Percentiles rank a stretch among this genome's conserved stretches.
phyloP scores from a whole-genome alignment of 1,140 invertebrate species.

The Nymphalis io region DNA sequence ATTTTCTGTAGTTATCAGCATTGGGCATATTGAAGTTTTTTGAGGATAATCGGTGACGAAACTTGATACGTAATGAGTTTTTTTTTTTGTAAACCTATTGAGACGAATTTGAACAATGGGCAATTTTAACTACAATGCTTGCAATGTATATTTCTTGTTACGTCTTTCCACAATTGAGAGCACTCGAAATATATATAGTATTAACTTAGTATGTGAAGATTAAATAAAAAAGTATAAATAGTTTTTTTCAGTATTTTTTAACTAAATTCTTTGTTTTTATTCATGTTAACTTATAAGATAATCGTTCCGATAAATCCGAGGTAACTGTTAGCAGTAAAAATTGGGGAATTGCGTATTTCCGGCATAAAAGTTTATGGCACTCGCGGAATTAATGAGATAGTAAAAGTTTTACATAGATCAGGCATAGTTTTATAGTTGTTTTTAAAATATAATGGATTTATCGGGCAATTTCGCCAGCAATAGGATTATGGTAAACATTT shows the following conservation, averaged over 20 bases:
- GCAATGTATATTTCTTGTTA: no score
- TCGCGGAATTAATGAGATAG: constrained; percentile 57
- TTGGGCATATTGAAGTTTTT: no score
- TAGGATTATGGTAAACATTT: background rate
- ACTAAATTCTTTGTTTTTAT: background rate
- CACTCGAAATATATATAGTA: no score
- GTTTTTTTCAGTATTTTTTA: background rate
- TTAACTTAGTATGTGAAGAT: no score
- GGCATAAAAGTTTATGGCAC: constrained; percentile 48
- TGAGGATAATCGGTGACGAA: no score
- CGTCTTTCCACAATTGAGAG: no score
- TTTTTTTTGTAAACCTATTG: no score
- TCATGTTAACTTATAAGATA: background rate
- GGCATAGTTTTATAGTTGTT: constrained; percentile 35
- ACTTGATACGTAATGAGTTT: no score
- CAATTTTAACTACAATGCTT: no score
- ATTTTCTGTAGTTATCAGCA: no score
- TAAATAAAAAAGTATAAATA: no score
- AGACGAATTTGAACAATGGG: no score
- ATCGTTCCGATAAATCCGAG: background rate
- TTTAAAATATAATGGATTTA: constrained; percentile 10
- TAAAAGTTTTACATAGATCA: constrained; percentile 51
- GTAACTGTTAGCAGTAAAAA: background rate
- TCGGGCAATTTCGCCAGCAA: background rate
- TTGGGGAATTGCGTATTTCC: background rate